Evolutionary conservation across 2,888 invertebrate species (phyloP).

Genomic region (Plebejus anna): DNA sequence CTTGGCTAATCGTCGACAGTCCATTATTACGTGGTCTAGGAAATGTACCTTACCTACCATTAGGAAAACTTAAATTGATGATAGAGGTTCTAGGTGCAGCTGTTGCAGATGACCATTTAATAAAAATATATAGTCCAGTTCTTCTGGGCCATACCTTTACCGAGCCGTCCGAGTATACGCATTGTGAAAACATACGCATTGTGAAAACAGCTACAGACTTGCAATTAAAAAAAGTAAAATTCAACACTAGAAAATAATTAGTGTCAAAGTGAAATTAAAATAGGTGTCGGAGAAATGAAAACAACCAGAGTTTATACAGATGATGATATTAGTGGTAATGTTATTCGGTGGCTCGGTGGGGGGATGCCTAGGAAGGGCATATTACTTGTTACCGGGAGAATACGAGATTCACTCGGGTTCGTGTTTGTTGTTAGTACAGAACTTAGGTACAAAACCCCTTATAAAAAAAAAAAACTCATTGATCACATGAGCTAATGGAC

Average conservation of each 20-base stretch:
- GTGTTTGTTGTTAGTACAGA: neutral
- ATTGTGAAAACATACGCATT: slow-evolving; percentile 30
- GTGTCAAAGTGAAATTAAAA: neutral
- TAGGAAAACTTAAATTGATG: slow-evolving; percentile 29
- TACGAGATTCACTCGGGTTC: neutral
- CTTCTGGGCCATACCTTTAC: slow-evolving; percentile 35
- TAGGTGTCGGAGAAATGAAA: slow-evolving; percentile 15
- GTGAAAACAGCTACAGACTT: slow-evolving; percentile 17
- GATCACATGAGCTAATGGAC: slow-evolving; percentile 33
- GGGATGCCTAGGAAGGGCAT: neutral
- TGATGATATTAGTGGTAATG: neutral
- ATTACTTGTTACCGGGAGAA: slow-evolving; percentile 21
- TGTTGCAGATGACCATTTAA: slow-evolving; percentile 36
- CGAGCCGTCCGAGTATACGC: slow-evolving; percentile 32
- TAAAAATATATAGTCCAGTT: slow-evolving; percentile 29
- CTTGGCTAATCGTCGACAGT: slow-evolving; percentile 32
- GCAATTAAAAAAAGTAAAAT: slow-evolving; percentile 22
- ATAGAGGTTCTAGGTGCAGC: slow-evolving; percentile 36
- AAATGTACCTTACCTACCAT: slow-evolving; percentile 36
- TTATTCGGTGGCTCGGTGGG: slow-evolving; percentile 26
- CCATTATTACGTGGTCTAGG: slow-evolving; percentile 37
- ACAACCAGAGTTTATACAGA: neutral
- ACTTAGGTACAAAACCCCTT: slow-evolving; percentile 1
- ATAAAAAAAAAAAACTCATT: neutral
- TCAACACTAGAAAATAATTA: neutral